Evolutionary conservation across 1,140 invertebrate species (phyloP), one percentile per base, ranked within the genome.

Genomic region (Drosophila parvula): DNA sequence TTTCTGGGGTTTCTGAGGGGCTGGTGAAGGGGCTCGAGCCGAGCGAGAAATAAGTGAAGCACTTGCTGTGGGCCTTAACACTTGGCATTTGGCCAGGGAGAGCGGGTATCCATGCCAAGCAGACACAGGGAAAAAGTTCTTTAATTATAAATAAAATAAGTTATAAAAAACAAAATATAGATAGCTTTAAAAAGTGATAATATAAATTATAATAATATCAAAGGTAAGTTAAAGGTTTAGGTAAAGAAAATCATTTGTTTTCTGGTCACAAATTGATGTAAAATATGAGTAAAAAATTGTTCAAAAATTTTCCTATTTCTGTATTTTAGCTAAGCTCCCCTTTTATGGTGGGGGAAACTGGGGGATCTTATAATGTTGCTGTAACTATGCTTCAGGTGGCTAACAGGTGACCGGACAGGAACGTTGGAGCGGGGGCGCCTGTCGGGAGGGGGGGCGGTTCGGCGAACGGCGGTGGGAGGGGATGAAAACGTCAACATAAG

Each of bases 51-150:
- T 45, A 71, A 63, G 30, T 70, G 68, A 88, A 79, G 79, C 79
- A 86, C 83, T 86, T 88, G 83, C 79, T 64, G 67, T 71, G 62
- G 81, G 83, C 76, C 55, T 83, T 79, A 82, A 88, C 83, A 88
- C 67, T 82, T 82, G 76, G 64, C 81, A 61, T 79, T 32, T 70
- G 75, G 59, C 58, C 64, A 82, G 56, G 56, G 59, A 62, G 27
- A 62, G 63, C 74, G 81, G 58, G 82, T 81, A 82, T 79, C 62
- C 63, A 58, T 32, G 30, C n/a, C 5, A 47, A 22, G 14, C 32
- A 47, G 14, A 36, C 16, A 22, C n/a, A n/a, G 28, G 27, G 27
- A 40, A 32, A 47, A 40, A 11, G 8, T 0, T 1, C 14, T 9
- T 10, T 0, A 22, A 5, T n/a, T 10, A 47, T 8, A 18, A 18